Percentiles rank a stretch among this genome's conserved stretches.
Conservation (phyloP, 35 echinoderm and acorn worm species). For the Apostichopus californicus region DNA sequence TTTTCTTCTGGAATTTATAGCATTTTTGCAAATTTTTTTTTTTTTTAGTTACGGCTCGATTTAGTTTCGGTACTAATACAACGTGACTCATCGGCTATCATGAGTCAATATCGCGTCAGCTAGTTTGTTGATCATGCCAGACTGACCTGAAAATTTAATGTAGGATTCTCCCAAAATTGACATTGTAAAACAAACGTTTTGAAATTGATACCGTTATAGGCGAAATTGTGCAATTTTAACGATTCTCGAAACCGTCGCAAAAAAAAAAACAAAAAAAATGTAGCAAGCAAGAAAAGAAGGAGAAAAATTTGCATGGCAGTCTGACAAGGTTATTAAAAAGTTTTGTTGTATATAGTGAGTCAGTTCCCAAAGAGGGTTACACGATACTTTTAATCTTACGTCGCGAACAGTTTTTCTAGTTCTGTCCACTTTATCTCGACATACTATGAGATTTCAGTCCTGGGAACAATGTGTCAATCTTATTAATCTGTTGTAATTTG, state of each 20-base stretch:
- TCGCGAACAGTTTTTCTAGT: not conserved
- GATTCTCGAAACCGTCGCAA: not conserved
- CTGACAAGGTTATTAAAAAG: not conserved
- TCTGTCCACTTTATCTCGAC: not conserved
- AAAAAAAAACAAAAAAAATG: no score
- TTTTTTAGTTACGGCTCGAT: no score
- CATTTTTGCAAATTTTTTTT: no score
- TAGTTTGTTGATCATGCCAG: not conserved
- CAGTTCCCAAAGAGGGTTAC: slow-evolving; percentile 37
- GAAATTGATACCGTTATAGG: not conserved
- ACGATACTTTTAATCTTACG: slow-evolving; percentile 22
- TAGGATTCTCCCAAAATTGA: slow-evolving; percentile 2
- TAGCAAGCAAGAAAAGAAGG: no score
- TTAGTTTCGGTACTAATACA: not conserved
- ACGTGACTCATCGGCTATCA: not conserved
- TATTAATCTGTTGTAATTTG: slow-evolving; percentile 51
- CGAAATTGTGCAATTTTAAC: not conserved
- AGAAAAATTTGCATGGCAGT: slow-evolving; percentile 4
- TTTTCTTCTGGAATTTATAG: no score
- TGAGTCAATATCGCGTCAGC: not conserved
- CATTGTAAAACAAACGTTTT: slow-evolving; percentile 15
- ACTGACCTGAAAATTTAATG: not conserved
- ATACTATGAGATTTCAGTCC: slow-evolving; percentile 21
- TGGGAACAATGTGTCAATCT: slow-evolving; percentile 31
- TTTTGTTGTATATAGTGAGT: not conserved